A percentile compares a stretch with the other conserved stretches of the same genome.
Evolutionary conservation across 2,888 invertebrate species (phyloP).

Genomic region (Neocrepidodera transversa): DNA sequence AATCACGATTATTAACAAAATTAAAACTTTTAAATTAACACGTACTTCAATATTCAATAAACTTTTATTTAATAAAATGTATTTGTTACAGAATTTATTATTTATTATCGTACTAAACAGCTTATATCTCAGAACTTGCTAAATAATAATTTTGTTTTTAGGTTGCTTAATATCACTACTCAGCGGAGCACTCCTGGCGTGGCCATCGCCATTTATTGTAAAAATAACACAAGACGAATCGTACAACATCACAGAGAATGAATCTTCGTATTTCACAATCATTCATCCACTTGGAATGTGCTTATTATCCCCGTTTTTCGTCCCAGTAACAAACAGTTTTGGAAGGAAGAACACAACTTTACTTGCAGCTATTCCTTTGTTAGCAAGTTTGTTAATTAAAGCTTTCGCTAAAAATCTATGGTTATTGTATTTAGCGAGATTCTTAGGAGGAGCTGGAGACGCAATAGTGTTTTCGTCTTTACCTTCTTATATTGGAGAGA

Average conservation of each 20-base stretch:
- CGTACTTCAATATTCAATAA: no score
- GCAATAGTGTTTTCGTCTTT: conserved; percentile 36
- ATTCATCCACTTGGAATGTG: conserved; percentile 48
- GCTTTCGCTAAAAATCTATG: conserved; percentile 10
- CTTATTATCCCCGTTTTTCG: conserved; percentile 15
- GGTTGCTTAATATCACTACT: conserved; percentile 6
- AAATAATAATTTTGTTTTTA: no score
- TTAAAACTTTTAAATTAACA: no score
- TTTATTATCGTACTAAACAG: no score
- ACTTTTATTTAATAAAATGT: no score
- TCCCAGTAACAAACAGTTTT: conserved; percentile 43
- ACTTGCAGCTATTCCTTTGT: conserved; percentile 43
- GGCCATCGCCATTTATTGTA: conserved; percentile 55
- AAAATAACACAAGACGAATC: conserved; percentile 48
- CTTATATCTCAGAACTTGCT: no score
- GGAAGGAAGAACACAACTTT: conserved; percentile 50
- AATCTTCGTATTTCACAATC: conserved; percentile 53
- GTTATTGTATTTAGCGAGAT: conserved; percentile 47
- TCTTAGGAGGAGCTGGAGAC: conserved; percentile 45
- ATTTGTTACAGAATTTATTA: no score
- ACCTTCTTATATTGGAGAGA: conserved; percentile 45
- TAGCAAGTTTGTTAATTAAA: neutral
- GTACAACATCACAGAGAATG: conserved; percentile 49
- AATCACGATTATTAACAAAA: no score
- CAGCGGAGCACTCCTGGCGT: conserved; percentile 44